Percentiles rank a stretch among this genome's conserved stretches.
phyloP scores from a whole-genome alignment of 1,140 invertebrate genomes.

The Kradibia gibbosae region DNA sequence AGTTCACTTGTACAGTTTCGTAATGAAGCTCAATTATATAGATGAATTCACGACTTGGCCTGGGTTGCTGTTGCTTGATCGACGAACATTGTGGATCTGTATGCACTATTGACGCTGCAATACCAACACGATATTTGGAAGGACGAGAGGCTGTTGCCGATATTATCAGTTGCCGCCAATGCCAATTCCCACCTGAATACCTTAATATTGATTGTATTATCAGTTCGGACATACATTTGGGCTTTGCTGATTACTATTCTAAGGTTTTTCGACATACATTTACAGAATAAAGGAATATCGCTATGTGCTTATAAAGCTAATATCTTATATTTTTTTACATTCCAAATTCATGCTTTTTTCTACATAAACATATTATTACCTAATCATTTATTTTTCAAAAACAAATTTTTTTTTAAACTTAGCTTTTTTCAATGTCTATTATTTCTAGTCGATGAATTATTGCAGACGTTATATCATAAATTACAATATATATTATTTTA shows the following conservation, averaged over 20 bases:
- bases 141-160: not conserved
- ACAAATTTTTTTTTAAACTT: no score
- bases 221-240: not conserved
- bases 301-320: no score
- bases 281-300: not conserved
- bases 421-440: no score
- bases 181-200: not conserved
- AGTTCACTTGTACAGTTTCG: not conserved
- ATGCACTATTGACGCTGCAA: not conserved
- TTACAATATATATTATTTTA: no score
- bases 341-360: no score
- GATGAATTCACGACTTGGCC: slow-evolving; percentile 26
- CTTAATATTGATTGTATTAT: slow-evolving; percentile 21
- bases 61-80: not conserved
- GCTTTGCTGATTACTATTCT: not conserved
- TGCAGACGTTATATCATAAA: no score
- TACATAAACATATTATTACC: no score
- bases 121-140: not conserved
- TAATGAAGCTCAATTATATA: slow-evolving; percentile 42
- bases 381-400: no score
- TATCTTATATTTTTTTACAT: no score
- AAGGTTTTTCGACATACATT: not conserved
- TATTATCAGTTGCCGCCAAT: not conserved
- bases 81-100: not conserved
- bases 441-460: no score